phyloP scores from a whole-genome alignment of 2,113 vertebrate genomes.

The Rhegmatorhina hoffmannsi region DNA sequence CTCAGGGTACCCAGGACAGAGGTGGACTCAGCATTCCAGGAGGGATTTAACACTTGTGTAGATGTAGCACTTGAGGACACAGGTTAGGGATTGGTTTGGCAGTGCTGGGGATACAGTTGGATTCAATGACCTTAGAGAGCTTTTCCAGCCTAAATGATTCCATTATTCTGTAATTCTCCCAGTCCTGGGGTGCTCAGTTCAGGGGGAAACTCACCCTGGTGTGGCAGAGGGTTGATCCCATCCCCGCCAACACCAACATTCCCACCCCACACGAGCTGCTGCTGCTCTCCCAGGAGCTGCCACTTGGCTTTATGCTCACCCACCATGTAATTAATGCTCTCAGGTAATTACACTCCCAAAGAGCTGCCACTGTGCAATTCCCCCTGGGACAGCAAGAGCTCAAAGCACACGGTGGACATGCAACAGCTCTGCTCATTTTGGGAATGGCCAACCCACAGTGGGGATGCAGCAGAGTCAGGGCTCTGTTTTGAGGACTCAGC shows the following conservation, averaged over 20 bases:
- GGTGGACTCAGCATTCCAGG: not conserved
- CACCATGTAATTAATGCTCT: not conserved
- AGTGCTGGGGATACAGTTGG: not conserved
- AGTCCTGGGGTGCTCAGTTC: fast-evolving
- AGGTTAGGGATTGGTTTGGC: not conserved
- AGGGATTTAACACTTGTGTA: not conserved
- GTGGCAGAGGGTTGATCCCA: not conserved
- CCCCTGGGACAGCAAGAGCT: not conserved
- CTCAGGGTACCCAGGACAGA: no score
- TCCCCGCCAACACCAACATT: not conserved
- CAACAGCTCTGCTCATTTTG: fast-evolving
- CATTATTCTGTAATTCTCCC: not conserved
- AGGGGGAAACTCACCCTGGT: fast-evolving
- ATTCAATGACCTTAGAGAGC: fast-evolving
- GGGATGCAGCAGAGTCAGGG: fast-evolving
- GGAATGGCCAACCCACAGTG: not conserved
- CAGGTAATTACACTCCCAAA: not conserved
- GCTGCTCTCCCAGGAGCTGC: not conserved
- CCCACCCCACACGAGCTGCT: fast-evolving
- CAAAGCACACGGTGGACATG: fast-evolving
- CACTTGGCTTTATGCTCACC: not conserved
- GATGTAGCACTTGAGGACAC: not conserved
- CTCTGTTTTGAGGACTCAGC: fast-evolving
- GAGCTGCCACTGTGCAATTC: not conserved
- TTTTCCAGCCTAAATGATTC: not conserved